Evolutionary conservation across 2,113 vertebrate genomes (phyloP), one percentile per base, ranked within the genome.

Genomic region (Coregonus clupeaformis): DNA sequence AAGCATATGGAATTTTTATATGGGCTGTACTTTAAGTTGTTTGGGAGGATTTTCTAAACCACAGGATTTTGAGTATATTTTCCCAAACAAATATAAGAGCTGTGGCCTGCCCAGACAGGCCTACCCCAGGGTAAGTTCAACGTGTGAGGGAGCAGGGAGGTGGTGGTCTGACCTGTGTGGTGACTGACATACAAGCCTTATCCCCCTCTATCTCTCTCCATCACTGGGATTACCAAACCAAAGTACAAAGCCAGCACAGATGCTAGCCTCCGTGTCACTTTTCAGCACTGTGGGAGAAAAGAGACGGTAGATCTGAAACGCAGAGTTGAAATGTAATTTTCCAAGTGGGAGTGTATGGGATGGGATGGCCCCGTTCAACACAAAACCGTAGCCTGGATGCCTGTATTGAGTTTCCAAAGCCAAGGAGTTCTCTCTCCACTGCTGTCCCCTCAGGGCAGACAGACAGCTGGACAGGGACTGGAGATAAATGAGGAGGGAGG

Each of bases 161-260:
- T 60, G 55, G 74, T 52, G 69, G 73, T 66, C 80, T 77, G 75
- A 77, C 16, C 77, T 18, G n/a, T 59, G 62, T 68, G 67, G 20
- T n/a, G 18, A 36, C 13, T 82, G 88, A 90, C 88, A 90, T 74
- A 65, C 47, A 83, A 90, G 86, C 77, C 84, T 65, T 47, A 71
- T 27, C 45, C 20, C 42, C 67, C 88, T 86, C 84, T 86, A 65
- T 72, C 78, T 72, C 80, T 87, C 77, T 80, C 63, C 75, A 81
- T 83, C 79, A 6, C 77, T 88, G 88, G 83, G 82, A 82, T 80
- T 78, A 91, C 72, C 74, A 81, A 89, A 90, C 82, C 86, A 90
- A 90, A 82, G 84, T 80, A 88, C 86, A 87, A 87, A 88, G 80
- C 24, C 47, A 25, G 18, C 13, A 89, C 62, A 85, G 67, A 81